Conservation (phyloP, 2,113 vertebrate genomes). For the Cottus gobio region DNA sequence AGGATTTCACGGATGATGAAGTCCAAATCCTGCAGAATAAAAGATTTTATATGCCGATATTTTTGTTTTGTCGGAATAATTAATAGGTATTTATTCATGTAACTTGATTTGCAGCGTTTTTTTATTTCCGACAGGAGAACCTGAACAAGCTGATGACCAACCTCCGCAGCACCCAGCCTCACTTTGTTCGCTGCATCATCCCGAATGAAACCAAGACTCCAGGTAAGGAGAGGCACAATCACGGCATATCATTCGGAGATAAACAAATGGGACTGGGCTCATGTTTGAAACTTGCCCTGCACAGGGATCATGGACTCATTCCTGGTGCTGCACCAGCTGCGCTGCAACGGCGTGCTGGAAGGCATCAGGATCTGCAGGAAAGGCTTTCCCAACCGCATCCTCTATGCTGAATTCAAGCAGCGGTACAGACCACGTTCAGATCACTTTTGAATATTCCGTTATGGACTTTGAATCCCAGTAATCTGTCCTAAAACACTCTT, state of each 20-base stretch:
- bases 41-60: background rate
- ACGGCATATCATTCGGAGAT: too few relatives aligned
- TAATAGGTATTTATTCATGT: background rate
- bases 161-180: slow-evolving; percentile 93
- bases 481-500: background rate
- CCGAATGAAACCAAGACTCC: slow-evolving; percentile 96
- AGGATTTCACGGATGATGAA: background rate
- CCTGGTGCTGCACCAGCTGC: slow-evolving; percentile 88
- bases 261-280: background rate
- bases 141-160: slow-evolving; percentile 98
- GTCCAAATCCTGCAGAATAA: background rate
- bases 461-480: background rate
- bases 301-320: slow-evolving; percentile 87
- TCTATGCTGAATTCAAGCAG: slow-evolving; percentile 88
- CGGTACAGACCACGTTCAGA: slow-evolving; percentile 69
- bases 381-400: slow-evolving; percentile 87
- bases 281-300: slow-evolving; percentile 1
- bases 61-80: background rate
- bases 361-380: slow-evolving; percentile 91
- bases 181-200: slow-evolving; percentile 96
- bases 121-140: slow-evolving; percentile 87
- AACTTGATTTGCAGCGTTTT: slow-evolving; percentile 7
- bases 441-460: background rate
- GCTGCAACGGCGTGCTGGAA: slow-evolving; percentile 88
- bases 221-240: slow-evolving; percentile 71